A percentile compares a stretch with the other conserved stretches of the same genome.
Evolutionary conservation across 2,888 invertebrate species (phyloP).

Genomic region (Lasioglossum lativentre): DNA sequence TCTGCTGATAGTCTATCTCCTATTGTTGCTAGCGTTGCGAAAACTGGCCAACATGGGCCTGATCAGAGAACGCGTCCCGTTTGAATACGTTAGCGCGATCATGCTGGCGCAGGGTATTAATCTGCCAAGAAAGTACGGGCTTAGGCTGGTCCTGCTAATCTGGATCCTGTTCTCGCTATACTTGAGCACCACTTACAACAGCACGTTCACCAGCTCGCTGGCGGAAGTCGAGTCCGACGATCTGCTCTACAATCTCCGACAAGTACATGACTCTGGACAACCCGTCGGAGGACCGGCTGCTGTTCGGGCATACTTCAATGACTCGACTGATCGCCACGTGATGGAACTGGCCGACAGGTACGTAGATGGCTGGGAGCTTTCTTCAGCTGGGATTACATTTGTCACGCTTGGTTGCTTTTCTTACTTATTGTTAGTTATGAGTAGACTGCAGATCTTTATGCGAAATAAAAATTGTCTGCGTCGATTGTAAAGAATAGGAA

Average conservation of each 20-base stretch:
- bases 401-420: too few relatives aligned
- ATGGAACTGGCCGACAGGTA: slow-evolving; percentile 47
- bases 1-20: slow-evolving; percentile 26
- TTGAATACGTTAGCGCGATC: slow-evolving; percentile 47
- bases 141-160: slow-evolving; percentile 52
- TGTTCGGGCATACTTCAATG: slow-evolving; percentile 34
- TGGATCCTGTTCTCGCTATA: slow-evolving; percentile 59
- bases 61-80: slow-evolving; percentile 49
- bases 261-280: slow-evolving; percentile 53
- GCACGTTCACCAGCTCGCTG: slow-evolving; percentile 61
- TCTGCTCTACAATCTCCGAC: slow-evolving; percentile 33
- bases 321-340: slow-evolving; percentile 35
- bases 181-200: slow-evolving; percentile 50
- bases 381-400: not conserved
- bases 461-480: too few relatives aligned
- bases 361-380: not conserved
- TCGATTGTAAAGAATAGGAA: too few relatives aligned
- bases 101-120: slow-evolving; percentile 43
- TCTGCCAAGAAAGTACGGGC: slow-evolving; percentile 47
- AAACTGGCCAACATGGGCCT: slow-evolving; percentile 37
- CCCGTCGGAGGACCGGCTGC: slow-evolving; percentile 39
- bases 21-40: slow-evolving; percentile 27
- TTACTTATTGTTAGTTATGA: too few relatives aligned
- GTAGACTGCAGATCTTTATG: too few relatives aligned
- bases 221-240: slow-evolving; percentile 35